Evolutionary conservation across 2,797 vertebrate species (phyloP).

Genomic region (Cottoperca gobio): DNA sequence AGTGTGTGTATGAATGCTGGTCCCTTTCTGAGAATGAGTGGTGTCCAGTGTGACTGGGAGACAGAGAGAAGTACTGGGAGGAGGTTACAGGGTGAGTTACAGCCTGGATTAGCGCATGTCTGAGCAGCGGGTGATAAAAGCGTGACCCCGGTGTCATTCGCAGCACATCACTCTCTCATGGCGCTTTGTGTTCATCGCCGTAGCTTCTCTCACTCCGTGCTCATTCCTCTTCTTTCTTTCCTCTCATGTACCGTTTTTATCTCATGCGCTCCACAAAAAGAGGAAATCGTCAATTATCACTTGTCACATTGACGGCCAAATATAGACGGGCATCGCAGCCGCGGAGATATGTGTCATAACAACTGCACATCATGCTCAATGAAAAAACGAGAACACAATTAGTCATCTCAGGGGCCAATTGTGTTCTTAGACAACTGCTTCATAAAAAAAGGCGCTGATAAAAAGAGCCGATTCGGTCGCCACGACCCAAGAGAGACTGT

Average conservation of each 20-base stretch:
- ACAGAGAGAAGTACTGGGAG: neutral
- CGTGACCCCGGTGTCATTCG: slow-evolving; percentile 44
- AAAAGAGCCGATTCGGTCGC: neutral
- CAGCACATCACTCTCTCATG: slow-evolving; percentile 31
- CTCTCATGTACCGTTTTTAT: neutral
- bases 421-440: slow-evolving; percentile 39
- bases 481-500: slow-evolving; percentile 1
- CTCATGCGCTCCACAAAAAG: slow-evolving; percentile 13
- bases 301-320: slow-evolving; percentile 53
- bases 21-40: slow-evolving; percentile 23
- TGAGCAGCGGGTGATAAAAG: slow-evolving; percentile 47
- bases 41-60: slow-evolving; percentile 27
- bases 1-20: neutral
- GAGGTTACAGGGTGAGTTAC: slow-evolving; percentile 47
- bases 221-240: neutral
- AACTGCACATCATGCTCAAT: slow-evolving; percentile 51
- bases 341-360: slow-evolving; percentile 60
- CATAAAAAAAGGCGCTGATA: slow-evolving; percentile 1
- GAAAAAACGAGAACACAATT: slow-evolving; percentile 58
- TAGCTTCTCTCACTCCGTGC: slow-evolving; percentile 3
- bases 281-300: slow-evolving; percentile 60
- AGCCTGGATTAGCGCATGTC: slow-evolving; percentile 43
- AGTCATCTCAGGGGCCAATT: slow-evolving; percentile 47
- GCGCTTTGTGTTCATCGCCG: neutral
- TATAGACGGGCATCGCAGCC: slow-evolving; percentile 54